A percentile compares a stretch with the other conserved stretches of the same genome.
These are phyloP conservation scores for Sprattus sprattus DNA, from an alignment of 2,113 vertebrate species.

Conservation along the genomic window DNA sequence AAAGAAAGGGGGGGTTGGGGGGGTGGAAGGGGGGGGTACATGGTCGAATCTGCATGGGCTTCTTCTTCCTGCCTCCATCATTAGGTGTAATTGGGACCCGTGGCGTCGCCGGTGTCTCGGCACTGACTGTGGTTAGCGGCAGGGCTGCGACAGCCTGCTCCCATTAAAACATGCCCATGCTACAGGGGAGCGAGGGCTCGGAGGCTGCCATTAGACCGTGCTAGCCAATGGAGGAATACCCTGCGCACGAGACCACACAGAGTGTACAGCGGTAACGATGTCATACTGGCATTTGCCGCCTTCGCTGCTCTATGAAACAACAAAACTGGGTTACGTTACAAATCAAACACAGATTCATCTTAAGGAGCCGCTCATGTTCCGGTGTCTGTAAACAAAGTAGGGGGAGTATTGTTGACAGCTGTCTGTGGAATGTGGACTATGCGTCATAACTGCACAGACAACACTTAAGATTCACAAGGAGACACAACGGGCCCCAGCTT, in stretches of 20 bases:
- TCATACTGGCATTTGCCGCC: neutral
- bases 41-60: constrained; percentile 68
- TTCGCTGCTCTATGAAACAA: neutral
- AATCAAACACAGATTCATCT: neutral
- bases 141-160: constrained; percentile 37
- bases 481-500: constrained; percentile 25
- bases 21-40: constrained; percentile 44
- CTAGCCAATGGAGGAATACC: neutral
- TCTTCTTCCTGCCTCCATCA: constrained; percentile 69
- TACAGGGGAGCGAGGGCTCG: neutral
- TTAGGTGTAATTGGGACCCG: constrained; percentile 74
- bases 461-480: constrained; percentile 25
- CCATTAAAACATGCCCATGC: constrained; percentile 12
- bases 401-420: constrained; percentile 51
- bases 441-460: constrained; percentile 43
- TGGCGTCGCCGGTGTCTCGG: constrained; percentile 48
- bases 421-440: constrained; percentile 43
- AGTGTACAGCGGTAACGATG: neutral
- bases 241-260: neutral
- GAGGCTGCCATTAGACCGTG: neutral
- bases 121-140: constrained; percentile 45
- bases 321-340: constrained; percentile 3
- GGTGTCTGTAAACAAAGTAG: constrained; percentile 4
- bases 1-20: neutral
- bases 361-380: neutral